Evolutionary conservation across 2,113 vertebrate genomes (phyloP).

Genomic region (Malurus alboscapulatus): DNA sequence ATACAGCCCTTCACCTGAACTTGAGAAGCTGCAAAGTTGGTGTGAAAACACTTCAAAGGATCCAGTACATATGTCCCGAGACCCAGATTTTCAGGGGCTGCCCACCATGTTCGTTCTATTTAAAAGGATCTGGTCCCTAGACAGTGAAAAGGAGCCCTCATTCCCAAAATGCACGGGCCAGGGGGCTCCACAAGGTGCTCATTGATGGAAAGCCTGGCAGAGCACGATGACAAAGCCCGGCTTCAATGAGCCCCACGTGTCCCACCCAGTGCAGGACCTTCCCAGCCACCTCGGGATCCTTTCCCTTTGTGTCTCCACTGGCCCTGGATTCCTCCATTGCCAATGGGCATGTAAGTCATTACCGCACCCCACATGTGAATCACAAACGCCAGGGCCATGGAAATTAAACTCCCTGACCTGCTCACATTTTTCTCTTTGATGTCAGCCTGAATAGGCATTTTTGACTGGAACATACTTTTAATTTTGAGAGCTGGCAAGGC

Average conservation of each 20-base stretch:
- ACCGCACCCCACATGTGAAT: slow-evolving; percentile 40
- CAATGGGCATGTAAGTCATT: slow-evolving; percentile 69
- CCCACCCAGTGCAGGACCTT: background rate
- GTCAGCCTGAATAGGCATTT: slow-evolving; percentile 66
- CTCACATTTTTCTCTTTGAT: slow-evolving; percentile 60
- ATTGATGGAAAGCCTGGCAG: background rate
- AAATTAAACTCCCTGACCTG: slow-evolving; percentile 73
- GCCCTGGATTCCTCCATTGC: slow-evolving; percentile 44
- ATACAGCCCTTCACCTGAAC: background rate
- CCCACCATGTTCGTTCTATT: background rate
- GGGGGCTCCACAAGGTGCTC: background rate
- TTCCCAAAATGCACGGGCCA: background rate
- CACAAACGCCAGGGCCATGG: slow-evolving; percentile 61
- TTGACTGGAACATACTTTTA: slow-evolving; percentile 59
- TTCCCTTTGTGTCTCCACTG: slow-evolving; percentile 36
- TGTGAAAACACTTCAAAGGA: background rate
- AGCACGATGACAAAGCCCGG: background rate
- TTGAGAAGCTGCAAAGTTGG: background rate
- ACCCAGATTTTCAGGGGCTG: background rate
- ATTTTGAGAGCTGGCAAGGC: slow-evolving; percentile 50
- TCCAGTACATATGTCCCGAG: background rate
- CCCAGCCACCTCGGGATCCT: background rate
- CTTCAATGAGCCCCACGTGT: background rate
- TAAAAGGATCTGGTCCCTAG: background rate
- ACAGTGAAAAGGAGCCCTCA: background rate